Conservation (phyloP, 2,888 invertebrate genomes). For the Cataglyphis albicans region DNA sequence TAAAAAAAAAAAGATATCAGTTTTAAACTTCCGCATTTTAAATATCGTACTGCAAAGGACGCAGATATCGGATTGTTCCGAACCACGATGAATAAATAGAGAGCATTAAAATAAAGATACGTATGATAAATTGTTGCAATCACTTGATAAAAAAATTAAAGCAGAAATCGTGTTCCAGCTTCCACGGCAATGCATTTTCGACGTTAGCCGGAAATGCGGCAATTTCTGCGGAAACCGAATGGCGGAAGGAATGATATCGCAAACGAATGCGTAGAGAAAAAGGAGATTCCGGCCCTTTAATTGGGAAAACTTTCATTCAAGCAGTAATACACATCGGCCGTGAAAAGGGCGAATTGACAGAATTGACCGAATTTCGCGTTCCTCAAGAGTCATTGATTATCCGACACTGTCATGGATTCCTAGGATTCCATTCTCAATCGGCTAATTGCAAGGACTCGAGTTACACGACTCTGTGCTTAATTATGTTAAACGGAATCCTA, state of each 20-base stretch:
- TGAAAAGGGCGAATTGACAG: neutral
- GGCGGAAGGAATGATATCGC: conserved; percentile 1
- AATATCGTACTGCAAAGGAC: neutral
- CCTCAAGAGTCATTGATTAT: conserved; percentile 24
- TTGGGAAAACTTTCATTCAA: conserved; percentile 52
- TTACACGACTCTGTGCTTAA: conserved; percentile 34
- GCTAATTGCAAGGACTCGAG: conserved; percentile 33
- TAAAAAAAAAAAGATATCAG: neutral
- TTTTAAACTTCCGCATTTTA: neutral
- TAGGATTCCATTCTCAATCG: conserved; percentile 51
- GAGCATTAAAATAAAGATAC: neutral
- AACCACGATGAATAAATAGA: neutral
- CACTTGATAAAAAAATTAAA: conserved; percentile 15
- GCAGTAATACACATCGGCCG: neutral
- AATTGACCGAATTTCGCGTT: conserved; percentile 11
- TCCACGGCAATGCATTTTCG: conserved; percentile 15
- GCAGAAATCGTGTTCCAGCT: conserved; percentile 15
- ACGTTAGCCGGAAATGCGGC: conserved; percentile 19
- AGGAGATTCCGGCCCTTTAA: conserved; percentile 46
- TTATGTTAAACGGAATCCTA: conserved; percentile 47
- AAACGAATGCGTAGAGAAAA: conserved; percentile 6
- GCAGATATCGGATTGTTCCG: neutral
- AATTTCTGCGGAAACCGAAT: neutral
- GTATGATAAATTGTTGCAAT: neutral
- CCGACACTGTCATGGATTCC: conserved; percentile 20